A percentile compares a stretch with the other conserved stretches of the same genome.
Conservation (phyloP, 1,140 invertebrate species). For the Streblospio benedicti region DNA sequence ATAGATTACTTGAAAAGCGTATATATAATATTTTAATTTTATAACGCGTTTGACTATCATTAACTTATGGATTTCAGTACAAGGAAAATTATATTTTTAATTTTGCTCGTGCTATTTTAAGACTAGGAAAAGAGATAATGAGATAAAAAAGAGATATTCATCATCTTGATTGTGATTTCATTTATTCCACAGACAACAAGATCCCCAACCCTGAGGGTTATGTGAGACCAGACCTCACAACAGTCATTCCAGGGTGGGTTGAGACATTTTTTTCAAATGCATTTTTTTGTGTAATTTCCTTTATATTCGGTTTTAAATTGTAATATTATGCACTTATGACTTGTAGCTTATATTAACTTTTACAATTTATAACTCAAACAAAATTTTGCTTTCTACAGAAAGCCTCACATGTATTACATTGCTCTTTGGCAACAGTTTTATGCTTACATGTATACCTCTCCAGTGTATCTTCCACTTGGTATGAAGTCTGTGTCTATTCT, state of each 20-base stretch:
- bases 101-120: too few relatives aligned
- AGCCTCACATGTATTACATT: too few relatives aligned
- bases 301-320: not conserved
- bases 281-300: not conserved
- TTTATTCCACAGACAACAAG: not conserved
- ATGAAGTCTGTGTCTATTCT: too few relatives aligned
- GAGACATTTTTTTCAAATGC: not conserved
- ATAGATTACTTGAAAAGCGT: too few relatives aligned
- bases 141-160: not conserved
- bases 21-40: too few relatives aligned
- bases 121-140: too few relatives aligned
- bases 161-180: not conserved
- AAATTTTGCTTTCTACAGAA: not conserved
- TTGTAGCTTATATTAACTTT: not conserved
- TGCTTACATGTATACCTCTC: too few relatives aligned
- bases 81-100: too few relatives aligned
- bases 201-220: constrained; percentile 54
- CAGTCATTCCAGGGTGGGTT: constrained; percentile 64
- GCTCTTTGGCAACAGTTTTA: too few relatives aligned
- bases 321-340: not conserved
- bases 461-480: too few relatives aligned
- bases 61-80: too few relatives aligned
- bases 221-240: constrained; percentile 73
- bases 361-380: not conserved
- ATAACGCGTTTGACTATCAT: too few relatives aligned